Conservation (phyloP, 2,113 vertebrate species). For the Cheilinus undulatus region DNA sequence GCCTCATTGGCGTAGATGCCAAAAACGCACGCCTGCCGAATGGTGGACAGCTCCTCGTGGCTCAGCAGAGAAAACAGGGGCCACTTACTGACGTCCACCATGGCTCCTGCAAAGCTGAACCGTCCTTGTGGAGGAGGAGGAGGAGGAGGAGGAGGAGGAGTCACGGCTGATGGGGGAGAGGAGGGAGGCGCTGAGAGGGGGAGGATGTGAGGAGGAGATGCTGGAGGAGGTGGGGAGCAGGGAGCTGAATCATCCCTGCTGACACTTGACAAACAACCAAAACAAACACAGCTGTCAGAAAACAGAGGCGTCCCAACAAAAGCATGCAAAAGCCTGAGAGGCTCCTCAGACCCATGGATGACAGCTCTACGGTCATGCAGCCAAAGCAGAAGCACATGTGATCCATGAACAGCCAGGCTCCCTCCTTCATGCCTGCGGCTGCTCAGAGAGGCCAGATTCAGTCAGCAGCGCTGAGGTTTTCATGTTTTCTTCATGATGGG, state of each 20-base stretch:
- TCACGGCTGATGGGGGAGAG: constrained; percentile 25
- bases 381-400: too few relatives aligned
- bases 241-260: constrained; percentile 57
- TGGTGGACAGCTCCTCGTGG: constrained; percentile 87
- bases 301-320: background rate
- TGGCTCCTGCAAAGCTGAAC: constrained; percentile 64
- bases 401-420: too few relatives aligned
- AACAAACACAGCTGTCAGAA: background rate
- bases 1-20: constrained; percentile 94
- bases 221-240: constrained; percentile 30
- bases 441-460: too few relatives aligned
- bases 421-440: too few relatives aligned
- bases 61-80: constrained; percentile 94
- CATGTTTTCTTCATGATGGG: too few relatives aligned
- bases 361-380: too few relatives aligned
- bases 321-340: too few relatives aligned
- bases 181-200: constrained; percentile 17
- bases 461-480: too few relatives aligned
- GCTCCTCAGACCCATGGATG: too few relatives aligned
- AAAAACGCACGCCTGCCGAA: constrained; percentile 93
- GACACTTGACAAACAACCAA: constrained; percentile 38
- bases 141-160: too few relatives aligned
- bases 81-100: constrained; percentile 98
- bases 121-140: constrained; percentile 12
- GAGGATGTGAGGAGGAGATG: constrained; percentile 15